Evolutionary conservation across 2,888 invertebrate species (phyloP), one percentile per base, ranked within the genome.

Genomic region (Acholoe squamosa): DNA sequence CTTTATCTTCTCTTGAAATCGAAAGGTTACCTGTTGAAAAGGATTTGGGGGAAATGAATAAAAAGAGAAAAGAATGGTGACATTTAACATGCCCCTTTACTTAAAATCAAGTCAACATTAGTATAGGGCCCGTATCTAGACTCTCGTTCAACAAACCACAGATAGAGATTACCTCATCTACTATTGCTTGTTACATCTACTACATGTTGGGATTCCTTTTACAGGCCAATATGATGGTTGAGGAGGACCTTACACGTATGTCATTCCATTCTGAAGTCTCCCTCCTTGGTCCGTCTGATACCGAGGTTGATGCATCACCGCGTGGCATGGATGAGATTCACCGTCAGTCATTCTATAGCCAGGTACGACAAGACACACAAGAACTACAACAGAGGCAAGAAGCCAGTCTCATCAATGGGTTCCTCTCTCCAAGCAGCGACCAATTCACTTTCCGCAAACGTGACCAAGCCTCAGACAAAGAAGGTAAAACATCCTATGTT

Each of bases 221-320:
- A 10, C 28, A 86, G 86, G 52, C 86, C 12, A 86, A 86, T 31
- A 86, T 86, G 86, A 52, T 54, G 54, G 54, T 86, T 0, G 86
- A 86, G 25, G 86, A 86, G 31, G 86, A 86, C 54, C 86, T 86
- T 0, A 31, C 52, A 1, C 56, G 54, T 5, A 86, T 86, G 86
- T 86, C 86, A 0, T 52, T 86, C 86, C 86, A 86, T 28, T 86
- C 86, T 0, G 86, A 86, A 28, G 86, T 54, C 3, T 86, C 86
- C 0, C 86, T 86, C 0, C 52, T 86, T 3, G 22, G 25, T 0
- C 19, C 16, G 19, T 77, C 5, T 77, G 77, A 77, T 10, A 33
- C 3, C 19, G 84, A 84, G 43, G 77, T 12, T 34, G 84, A 34
- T 22, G 52, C 10, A 43, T 12, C 16, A 16, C 84, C 43, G 5